These are phyloP conservation scores for Phymorhynchus buccinoides DNA, from an alignment of 1,140 invertebrate species.

Conservation along the genomic window DNA sequence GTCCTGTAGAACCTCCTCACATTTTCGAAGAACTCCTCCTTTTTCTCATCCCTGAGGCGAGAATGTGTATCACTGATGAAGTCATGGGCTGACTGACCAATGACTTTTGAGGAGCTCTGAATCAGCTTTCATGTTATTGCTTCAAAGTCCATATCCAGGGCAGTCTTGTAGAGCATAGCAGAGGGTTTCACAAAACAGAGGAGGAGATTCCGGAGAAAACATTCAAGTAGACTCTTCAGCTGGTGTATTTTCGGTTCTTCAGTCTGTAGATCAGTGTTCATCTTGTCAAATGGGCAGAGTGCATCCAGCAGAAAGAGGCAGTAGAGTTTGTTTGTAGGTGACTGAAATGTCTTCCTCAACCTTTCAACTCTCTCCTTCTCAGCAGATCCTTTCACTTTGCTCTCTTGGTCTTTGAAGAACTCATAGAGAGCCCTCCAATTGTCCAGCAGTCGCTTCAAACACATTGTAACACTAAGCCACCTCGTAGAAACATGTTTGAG, in stretches of 20 bases:
- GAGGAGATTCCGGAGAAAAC: background rate
- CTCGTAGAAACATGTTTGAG: constrained; percentile 38
- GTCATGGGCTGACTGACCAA: background rate
- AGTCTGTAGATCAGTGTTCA: background rate
- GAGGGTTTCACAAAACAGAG: background rate
- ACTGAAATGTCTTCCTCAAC: background rate
- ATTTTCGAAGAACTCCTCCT: background rate
- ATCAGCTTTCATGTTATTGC: background rate
- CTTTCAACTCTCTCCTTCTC: background rate
- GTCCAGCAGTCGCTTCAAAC: background rate
- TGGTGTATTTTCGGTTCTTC: background rate
- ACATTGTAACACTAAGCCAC: background rate
- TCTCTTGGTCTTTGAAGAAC: background rate
- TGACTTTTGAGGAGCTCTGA: background rate
- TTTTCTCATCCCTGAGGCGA: background rate
- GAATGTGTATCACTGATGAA: background rate
- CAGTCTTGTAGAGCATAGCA: background rate
- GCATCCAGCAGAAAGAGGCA: background rate
- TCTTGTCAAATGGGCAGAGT: background rate
- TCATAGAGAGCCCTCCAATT: constrained; percentile 20
- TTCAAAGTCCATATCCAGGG: background rate
- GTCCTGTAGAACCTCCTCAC: background rate
- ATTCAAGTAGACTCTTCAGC: background rate
- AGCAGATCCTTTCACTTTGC: background rate
- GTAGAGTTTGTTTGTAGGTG: constrained; percentile 19